These are phyloP conservation scores for Macrobrachium rosenbergii DNA, from an alignment of 1,140 invertebrate genomes.

Conservation along the genomic window DNA sequence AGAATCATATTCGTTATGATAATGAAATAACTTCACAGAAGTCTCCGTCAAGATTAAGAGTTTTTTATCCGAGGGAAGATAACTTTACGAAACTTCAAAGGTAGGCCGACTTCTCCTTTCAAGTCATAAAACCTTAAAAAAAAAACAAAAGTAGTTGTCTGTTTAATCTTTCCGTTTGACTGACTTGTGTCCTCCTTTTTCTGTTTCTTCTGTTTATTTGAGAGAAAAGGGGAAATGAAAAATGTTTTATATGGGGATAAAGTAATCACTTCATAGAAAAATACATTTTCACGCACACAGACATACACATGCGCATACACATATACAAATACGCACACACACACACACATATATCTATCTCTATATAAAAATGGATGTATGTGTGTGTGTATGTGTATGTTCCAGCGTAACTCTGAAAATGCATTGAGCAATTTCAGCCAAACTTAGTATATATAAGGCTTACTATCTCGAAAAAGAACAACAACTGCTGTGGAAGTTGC, in stretches of 20 bases:
- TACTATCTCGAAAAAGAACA: too few species aligned
- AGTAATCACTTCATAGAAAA: neutral
- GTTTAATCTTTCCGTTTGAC: neutral
- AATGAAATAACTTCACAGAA: constrained; percentile 21
- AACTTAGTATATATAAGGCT: too few species aligned
- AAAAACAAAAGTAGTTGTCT: too few species aligned
- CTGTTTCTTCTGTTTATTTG: too few species aligned
- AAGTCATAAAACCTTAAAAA: too few species aligned
- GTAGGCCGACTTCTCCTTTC: neutral
- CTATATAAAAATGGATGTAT: neutral
- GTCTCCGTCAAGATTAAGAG: neutral
- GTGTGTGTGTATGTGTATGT: neutral
- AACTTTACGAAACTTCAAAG: neutral
- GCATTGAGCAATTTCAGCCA: too few species aligned
- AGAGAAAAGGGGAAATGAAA: too few species aligned
- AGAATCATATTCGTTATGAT: neutral
- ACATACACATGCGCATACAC: neutral
- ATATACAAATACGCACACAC: neutral
- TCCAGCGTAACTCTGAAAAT: too few species aligned
- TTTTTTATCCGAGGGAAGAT: neutral
- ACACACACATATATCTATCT: neutral
- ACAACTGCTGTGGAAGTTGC: too few species aligned
- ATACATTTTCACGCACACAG: neutral
- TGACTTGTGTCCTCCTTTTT: too few species aligned
- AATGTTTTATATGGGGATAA: too few species aligned